A percentile compares a stretch with the other conserved stretches of the same genome.
Evolutionary conservation across 1,140 invertebrate genomes (phyloP).

Genomic region (Phymastichus coffea): DNA sequence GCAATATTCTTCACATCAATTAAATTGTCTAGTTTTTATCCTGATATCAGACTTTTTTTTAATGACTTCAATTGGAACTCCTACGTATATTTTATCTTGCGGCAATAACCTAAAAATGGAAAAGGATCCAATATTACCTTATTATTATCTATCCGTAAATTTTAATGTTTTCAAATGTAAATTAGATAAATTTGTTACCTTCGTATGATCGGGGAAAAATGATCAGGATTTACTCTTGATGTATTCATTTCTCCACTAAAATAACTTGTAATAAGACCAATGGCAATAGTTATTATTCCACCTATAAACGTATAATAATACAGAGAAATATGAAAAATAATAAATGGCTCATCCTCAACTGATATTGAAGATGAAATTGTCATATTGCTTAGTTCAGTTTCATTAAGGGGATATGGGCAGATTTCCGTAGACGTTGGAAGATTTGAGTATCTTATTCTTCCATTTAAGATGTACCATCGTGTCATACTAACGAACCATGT

Average conservation of each 20-base stretch:
- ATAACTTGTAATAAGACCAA: conserved; percentile 53
- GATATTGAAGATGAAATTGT: conserved; percentile 9
- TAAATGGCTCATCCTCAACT: conserved; percentile 33
- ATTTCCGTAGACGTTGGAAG: conserved; percentile 48
- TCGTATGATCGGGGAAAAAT: conserved; percentile 37
- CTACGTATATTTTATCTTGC: neutral
- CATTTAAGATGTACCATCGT: conserved; percentile 51
- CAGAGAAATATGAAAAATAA: conserved; percentile 61
- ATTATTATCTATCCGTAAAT: no score
- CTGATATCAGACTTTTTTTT: no score
- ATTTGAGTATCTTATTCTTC: conserved; percentile 35
- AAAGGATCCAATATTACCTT: no score
- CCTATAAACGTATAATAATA: conserved; percentile 60
- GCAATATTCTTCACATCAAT: neutral
- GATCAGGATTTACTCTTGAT: conserved; percentile 33
- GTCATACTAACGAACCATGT: conserved; percentile 59
- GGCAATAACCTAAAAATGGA: conserved; percentile 17
- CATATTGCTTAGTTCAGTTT: conserved; percentile 21
- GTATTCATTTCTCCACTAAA: conserved; percentile 47
- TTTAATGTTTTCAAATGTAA: no score
- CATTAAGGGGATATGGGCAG: conserved; percentile 38
- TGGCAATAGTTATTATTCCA: conserved; percentile 45
- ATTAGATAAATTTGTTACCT: no score
- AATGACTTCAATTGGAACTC: no score
- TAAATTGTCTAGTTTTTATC: no score